Percentiles rank a stretch among this genome's conserved stretches.
Evolutionary conservation across 2,113 vertebrate species (phyloP).

Genomic region (Madoqua kirkii): DNA sequence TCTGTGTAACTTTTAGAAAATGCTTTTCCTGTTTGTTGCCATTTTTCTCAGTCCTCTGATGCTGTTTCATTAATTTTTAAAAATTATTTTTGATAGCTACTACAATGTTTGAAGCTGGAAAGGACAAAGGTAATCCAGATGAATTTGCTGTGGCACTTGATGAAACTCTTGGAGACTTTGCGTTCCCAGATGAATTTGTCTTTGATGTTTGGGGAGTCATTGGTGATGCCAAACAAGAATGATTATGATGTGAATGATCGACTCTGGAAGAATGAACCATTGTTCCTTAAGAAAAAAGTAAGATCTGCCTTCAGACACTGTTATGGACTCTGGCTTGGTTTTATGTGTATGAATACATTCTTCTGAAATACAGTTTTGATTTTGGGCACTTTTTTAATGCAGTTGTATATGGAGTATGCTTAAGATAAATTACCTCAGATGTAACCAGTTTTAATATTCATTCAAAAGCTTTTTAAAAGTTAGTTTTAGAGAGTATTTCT

Average conservation of each 20-base stretch:
- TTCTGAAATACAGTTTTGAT: slow-evolving; percentile 35
- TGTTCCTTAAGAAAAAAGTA: background rate
- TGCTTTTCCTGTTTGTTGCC: background rate
- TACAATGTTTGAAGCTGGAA: slow-evolving; percentile 96
- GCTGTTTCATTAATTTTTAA: background rate
- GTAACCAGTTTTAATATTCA: slow-evolving; percentile 13
- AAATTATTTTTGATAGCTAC: slow-evolving; percentile 82
- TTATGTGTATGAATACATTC: slow-evolving; percentile 17
- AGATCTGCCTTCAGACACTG: background rate
- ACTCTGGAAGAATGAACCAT: slow-evolving; percentile 9
- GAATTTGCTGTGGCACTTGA: slow-evolving; percentile 94
- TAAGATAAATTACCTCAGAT: slow-evolving; percentile 14
- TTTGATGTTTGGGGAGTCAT: slow-evolving; percentile 97
- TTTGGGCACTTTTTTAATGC: background rate
- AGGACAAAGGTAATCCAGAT: slow-evolving; percentile 93
- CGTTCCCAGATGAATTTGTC: slow-evolving; percentile 97
- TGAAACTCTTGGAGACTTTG: slow-evolving; percentile 94
- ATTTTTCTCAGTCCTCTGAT: background rate
- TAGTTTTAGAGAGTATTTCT: slow-evolving; percentile 1
- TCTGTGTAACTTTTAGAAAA: background rate
- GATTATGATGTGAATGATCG: slow-evolving; percentile 70
- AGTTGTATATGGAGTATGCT: background rate
- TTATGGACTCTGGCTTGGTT: slow-evolving; percentile 26
- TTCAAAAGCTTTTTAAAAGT: slow-evolving; percentile 12
- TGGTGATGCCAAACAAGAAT: slow-evolving; percentile 89